phyloP scores from a whole-genome alignment of 2,888 invertebrate genomes.

The Brenthis ino region DNA sequence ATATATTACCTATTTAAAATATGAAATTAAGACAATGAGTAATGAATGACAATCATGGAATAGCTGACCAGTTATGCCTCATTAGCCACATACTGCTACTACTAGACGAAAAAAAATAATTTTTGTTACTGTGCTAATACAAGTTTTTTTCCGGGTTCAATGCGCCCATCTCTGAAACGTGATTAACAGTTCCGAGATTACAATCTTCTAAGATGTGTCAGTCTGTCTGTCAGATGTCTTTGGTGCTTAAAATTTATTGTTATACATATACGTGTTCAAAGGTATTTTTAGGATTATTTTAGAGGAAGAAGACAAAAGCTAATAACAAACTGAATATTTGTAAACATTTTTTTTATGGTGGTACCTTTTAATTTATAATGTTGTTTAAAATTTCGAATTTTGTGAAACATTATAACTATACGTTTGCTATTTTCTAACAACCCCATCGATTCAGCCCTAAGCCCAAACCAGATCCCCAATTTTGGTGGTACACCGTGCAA shows the following conservation, averaged over 20 bases:
- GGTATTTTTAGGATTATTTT: constrained; percentile 25
- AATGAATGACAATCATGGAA: too few relatives aligned
- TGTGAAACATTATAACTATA: constrained; percentile 6
- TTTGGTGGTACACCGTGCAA: constrained; percentile 47
- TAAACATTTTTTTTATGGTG: too few relatives aligned
- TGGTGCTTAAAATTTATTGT: constrained; percentile 28
- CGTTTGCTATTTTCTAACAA: constrained; percentile 18
- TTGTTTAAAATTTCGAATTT: too few relatives aligned
- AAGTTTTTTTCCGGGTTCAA: constrained; percentile 17
- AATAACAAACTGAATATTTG: not conserved
- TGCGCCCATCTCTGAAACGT: constrained; percentile 21
- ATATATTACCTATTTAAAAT: too few relatives aligned
- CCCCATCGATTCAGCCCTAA: constrained; percentile 30
- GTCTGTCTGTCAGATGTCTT: constrained; percentile 23
- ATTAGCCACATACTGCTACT: too few relatives aligned
- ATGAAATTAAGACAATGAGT: too few relatives aligned
- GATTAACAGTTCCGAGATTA: constrained; percentile 32
- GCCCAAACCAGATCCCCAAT: constrained; percentile 37
- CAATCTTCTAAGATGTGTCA: constrained; percentile 31
- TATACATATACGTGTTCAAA: constrained; percentile 6
- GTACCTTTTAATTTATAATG: too few relatives aligned
- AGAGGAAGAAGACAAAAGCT: not conserved
- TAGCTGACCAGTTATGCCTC: too few relatives aligned
- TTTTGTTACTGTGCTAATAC: not conserved
- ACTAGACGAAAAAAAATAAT: not conserved